Percentiles rank a stretch among this genome's conserved stretches.
Conservation (phyloP, 2,797 vertebrate genomes). For the Gobio occitaniae region DNA sequence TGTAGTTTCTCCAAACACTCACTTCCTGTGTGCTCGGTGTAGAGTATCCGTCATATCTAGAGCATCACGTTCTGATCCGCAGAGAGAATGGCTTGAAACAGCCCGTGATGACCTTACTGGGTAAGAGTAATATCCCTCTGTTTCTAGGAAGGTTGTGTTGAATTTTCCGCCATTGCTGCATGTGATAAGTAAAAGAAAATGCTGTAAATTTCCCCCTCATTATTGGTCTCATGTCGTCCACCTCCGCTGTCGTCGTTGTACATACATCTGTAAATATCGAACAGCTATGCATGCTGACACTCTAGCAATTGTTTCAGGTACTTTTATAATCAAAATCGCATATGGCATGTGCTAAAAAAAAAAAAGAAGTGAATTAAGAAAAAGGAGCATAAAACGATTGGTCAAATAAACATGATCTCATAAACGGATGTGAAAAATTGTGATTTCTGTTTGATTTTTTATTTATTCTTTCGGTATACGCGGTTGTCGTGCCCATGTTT, state of each 20-base stretch:
- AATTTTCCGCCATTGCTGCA: conserved; percentile 87
- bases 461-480: conserved; percentile 63
- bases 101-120: conserved; percentile 25
- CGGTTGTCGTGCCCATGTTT: conserved; percentile 78
- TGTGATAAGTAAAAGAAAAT: conserved; percentile 78
- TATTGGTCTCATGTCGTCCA: conserved; percentile 67
- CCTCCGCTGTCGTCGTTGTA: conserved; percentile 79
- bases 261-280: conserved; percentile 89
- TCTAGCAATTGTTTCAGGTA: conserved; percentile 96
- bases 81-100: conserved; percentile 30
- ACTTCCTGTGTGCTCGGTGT: conserved; percentile 4
- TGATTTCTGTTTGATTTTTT: conserved; percentile 38
- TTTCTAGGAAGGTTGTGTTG: conserved; percentile 71
- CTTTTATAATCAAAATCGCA: conserved; percentile 94
- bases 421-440: conserved; percentile 56
- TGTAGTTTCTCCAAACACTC: conserved; percentile 21
- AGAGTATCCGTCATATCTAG: conserved; percentile 80
- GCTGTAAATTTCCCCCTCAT: conserved; percentile 65
- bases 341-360: conserved; percentile 87
- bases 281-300: conserved; percentile 94
- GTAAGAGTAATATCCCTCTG: conserved; percentile 42
- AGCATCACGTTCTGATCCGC: conserved; percentile 78
- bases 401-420: conserved; percentile 56
- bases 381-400: conserved; percentile 69
- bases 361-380: conserved; percentile 75